phyloP scores from a whole-genome alignment of 2,113 vertebrate genomes.

The Merops nubicus region DNA sequence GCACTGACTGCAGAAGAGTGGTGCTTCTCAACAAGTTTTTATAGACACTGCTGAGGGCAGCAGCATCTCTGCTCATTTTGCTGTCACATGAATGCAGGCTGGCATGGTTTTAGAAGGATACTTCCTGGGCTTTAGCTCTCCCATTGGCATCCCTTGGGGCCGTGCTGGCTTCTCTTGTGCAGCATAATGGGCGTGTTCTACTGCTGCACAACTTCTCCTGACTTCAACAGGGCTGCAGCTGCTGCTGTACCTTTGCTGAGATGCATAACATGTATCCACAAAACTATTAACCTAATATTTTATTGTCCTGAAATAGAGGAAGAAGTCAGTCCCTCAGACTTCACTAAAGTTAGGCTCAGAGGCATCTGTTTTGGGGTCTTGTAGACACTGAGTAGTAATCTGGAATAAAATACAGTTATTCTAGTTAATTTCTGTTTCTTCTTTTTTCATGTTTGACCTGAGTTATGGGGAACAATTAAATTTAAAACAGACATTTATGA shows the following conservation, averaged over 20 bases:
- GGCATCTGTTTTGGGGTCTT: background rate
- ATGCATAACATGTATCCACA: background rate
- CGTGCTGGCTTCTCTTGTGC: background rate
- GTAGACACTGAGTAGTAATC: background rate
- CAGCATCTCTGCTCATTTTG: background rate
- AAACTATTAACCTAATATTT: background rate
- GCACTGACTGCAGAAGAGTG: background rate
- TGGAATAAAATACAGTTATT: background rate
- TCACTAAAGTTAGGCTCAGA: background rate
- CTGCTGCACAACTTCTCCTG: background rate
- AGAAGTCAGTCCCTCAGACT: background rate
- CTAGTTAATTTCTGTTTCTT: conserved; percentile 46
- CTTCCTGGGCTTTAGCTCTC: background rate
- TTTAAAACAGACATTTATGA: conserved; percentile 43
- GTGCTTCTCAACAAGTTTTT: background rate
- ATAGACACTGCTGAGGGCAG: background rate
- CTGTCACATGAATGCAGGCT: background rate
- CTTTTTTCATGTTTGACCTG: conserved; percentile 43
- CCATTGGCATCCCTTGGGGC: background rate
- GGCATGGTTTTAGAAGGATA: background rate
- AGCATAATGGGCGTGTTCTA: fast-evolving
- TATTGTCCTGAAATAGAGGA: background rate
- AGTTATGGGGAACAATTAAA: conserved; percentile 29
- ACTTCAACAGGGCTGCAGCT: background rate
- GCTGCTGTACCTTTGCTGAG: background rate